These are phyloP conservation scores for Meda fulgida DNA, from an alignment of 2,797 vertebrate species.

Conservation along the genomic window DNA sequence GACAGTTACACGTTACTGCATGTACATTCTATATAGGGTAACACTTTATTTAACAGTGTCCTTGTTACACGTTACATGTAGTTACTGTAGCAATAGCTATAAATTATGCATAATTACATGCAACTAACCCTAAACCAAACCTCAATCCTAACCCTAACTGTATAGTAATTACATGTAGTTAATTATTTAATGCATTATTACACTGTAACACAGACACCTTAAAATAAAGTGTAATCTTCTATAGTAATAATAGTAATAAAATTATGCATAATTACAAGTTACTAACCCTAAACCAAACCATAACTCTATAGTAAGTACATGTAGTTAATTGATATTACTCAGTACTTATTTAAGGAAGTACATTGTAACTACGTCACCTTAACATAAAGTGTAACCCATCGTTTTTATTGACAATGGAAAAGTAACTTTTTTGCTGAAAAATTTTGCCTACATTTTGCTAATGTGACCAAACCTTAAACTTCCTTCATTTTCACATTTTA, in stretches of 20 bases:
- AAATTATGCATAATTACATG: no score
- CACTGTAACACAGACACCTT: no score
- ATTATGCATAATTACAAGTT: background rate
- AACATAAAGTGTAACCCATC: background rate
- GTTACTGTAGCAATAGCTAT: no score
- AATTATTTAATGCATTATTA: no score
- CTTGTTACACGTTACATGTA: no score
- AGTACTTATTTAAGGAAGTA: background rate
- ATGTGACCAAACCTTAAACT: slow-evolving; percentile 9
- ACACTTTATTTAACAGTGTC: no score
- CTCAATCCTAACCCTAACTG: no score
- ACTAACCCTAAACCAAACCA: background rate
- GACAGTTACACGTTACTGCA: background rate
- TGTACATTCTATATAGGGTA: no score
- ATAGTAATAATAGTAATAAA: background rate
- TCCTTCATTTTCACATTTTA: slow-evolving; percentile 40
- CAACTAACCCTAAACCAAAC: no score
- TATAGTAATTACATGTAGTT: no score
- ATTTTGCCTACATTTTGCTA: background rate
- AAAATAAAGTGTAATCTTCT: no score
- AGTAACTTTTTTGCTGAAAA: background rate
- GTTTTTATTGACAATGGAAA: background rate
- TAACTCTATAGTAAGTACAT: background rate
- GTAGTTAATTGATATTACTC: no score
- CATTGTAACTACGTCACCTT: background rate